Percentiles rank a stretch among this genome's conserved stretches.
Evolutionary conservation across 2,113 vertebrate species (phyloP).

Genomic region (Pseudolaguvia tuberculata): DNA sequence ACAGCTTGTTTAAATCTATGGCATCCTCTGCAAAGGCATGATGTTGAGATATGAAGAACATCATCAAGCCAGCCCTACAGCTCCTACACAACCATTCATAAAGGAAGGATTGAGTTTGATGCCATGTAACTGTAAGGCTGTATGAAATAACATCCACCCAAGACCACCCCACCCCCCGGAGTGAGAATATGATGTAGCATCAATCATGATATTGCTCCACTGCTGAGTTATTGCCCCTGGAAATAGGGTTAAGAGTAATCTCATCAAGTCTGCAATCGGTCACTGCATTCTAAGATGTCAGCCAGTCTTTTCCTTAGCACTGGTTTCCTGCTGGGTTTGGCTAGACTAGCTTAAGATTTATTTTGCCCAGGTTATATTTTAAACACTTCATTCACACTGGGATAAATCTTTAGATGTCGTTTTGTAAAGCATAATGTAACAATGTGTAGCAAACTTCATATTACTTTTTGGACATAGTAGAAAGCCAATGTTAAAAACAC

Average conservation of each 20-base stretch:
- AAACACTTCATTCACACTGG: background rate
- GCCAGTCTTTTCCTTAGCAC: slow-evolving; percentile 15
- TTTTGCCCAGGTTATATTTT: slow-evolving; percentile 5
- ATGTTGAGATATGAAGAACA: slow-evolving; percentile 25
- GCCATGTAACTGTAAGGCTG: slow-evolving; percentile 29
- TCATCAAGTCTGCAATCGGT: slow-evolving; percentile 41
- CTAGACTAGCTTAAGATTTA: slow-evolving; percentile 15
- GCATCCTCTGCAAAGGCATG: slow-evolving; percentile 14
- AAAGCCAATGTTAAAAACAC: slow-evolving; percentile 3
- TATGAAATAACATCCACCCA: slow-evolving; percentile 31
- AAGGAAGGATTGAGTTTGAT: slow-evolving; percentile 21
- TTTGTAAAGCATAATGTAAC: slow-evolving; percentile 12
- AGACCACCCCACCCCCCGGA: slow-evolving; percentile 30
- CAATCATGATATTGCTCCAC: slow-evolving; percentile 40
- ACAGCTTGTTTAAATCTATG: slow-evolving; percentile 18
- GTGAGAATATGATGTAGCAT: slow-evolving; percentile 34
- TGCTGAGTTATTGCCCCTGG: slow-evolving; percentile 40
- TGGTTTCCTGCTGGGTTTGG: slow-evolving; percentile 2
- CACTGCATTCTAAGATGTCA: slow-evolving; percentile 36
- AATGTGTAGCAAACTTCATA: slow-evolving; percentile 17
- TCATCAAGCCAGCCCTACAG: slow-evolving; percentile 25
- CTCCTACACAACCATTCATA: slow-evolving; percentile 28
- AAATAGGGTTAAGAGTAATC: slow-evolving; percentile 44
- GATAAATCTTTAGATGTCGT: background rate
- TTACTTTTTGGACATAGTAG: background rate